Conservation (phyloP, 1,140 invertebrate genomes). For the Nomia melanderi region DNA sequence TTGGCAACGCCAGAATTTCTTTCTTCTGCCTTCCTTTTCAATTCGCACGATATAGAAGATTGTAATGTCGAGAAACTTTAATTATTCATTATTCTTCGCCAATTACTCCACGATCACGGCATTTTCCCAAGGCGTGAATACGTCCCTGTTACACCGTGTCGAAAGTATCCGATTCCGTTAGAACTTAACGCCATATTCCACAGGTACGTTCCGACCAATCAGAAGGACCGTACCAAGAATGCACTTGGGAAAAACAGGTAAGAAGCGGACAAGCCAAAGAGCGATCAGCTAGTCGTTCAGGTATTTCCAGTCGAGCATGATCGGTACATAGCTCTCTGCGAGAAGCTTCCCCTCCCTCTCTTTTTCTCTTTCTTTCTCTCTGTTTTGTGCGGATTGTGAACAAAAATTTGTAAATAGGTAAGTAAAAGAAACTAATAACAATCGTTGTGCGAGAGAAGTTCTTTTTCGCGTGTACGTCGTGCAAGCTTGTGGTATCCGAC, state of each 20-base stretch:
- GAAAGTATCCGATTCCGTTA: conserved; percentile 54
- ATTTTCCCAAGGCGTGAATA: background rate
- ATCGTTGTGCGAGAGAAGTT: conserved; percentile 27
- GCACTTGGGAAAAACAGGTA: conserved; percentile 64
- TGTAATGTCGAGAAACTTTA: background rate
- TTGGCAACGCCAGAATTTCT: background rate
- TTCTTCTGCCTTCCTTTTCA: background rate
- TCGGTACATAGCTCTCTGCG: conserved; percentile 68
- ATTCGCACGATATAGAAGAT: background rate
- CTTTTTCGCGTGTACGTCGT: conserved; percentile 9
- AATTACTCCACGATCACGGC: background rate
- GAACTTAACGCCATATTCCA: conserved; percentile 50
- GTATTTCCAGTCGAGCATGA: conserved; percentile 77
- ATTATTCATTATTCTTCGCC: background rate
- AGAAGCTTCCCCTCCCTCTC: conserved; percentile 17
- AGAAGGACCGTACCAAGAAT: conserved; percentile 54
- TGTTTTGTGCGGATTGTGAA: conserved; percentile 57
- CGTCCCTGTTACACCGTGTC: conserved; percentile 2
- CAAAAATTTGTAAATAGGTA: conserved; percentile 72
- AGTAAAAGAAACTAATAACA: conserved; percentile 31
- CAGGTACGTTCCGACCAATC: conserved; percentile 54
- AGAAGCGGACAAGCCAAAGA: conserved; percentile 37
- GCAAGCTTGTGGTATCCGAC: conserved; percentile 9
- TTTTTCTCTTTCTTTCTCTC: conserved; percentile 15
- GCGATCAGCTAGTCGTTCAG: conserved; percentile 66